Evolutionary conservation across 2,888 invertebrate species (phyloP), one percentile per base, ranked within the genome.

Genomic region (Caenorhabditis uteleia): DNA sequence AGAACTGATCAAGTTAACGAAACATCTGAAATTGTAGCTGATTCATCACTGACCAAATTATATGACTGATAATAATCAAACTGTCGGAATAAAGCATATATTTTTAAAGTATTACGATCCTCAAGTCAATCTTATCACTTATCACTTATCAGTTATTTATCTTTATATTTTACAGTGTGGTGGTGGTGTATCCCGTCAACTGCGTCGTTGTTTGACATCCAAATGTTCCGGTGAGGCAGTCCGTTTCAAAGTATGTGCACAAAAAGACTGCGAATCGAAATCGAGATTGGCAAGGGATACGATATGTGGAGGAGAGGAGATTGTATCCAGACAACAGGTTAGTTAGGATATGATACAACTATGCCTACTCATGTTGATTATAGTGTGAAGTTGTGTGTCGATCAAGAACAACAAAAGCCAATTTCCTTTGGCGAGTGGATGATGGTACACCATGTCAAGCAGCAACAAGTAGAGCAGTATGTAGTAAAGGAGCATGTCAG

Each of bases 401-500:
- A 25, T 69, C 74, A 3, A 53, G 68, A 8, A 23, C 27, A 10
- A 60, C 72, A 4, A 51, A 57, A 3, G 57, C 65, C 5, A 67
- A 56, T n/a, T 72, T 72, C 39, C 36, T 72, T 8, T 72, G 72
- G 72, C 61, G 72, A 34, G 69, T 69, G n/a, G 68, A 61, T 18
- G 72, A 72, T 39, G 72, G 72, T 18, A 65, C 69, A 2, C 61
- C 66, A n/a, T 70, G 70, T 60, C 68, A 70, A 21, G 61, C 64
- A 4, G 61, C 74, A 4, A 69, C 62, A 12, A 69, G 69, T 44
- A 62, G 77, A n/a, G 69, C 74, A 14, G 69, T 70, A 29, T 77
- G 77, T 38, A 58, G 57, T 29, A 61, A 62, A 27, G 68, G 68
- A 20, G 61, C 70, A 25, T 68, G 67, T 45, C 68, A 88, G 87